Conservation (phyloP, 1,140 invertebrate species). For the Spodoptera litura region DNA sequence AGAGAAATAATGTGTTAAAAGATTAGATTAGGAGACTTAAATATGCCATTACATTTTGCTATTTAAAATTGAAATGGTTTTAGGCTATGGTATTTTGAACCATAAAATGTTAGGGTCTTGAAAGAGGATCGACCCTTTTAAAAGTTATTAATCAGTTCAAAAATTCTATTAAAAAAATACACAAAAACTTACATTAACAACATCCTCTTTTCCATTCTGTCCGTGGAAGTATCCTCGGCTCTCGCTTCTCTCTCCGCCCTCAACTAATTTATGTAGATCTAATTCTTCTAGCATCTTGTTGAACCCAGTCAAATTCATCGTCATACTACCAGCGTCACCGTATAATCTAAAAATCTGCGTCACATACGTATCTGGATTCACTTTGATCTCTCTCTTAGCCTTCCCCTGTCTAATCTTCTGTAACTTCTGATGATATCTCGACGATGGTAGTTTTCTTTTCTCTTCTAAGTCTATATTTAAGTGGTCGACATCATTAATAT, state of each 20-base stretch:
- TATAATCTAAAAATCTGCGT: conserved; percentile 85
- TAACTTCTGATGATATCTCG: conserved; percentile 68
- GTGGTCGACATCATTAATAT: conserved; percentile 53
- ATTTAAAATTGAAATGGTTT: no score
- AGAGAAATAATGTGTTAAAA: not conserved
- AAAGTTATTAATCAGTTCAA: no score
- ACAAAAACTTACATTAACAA: conserved; percentile 75
- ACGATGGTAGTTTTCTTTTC: conserved; percentile 67
- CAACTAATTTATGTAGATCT: conserved; percentile 86
- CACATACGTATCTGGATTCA: conserved; percentile 76
- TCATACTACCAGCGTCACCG: conserved; percentile 87
- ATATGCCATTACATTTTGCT: not conserved
- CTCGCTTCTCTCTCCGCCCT: conserved; percentile 71
- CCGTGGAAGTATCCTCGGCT: conserved; percentile 67
- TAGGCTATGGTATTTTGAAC: no score
- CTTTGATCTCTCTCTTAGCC: conserved; percentile 73
- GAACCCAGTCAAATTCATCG: conserved; percentile 89
- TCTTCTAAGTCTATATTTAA: conserved; percentile 61
- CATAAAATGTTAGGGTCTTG: no score
- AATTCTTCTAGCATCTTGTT: conserved; percentile 88
- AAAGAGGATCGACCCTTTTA: no score
- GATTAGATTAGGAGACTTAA: not conserved
- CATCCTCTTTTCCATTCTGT: conserved; percentile 78
- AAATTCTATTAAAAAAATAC: conserved; percentile 44
- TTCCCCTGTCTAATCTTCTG: conserved; percentile 68